phyloP scores from a whole-genome alignment of 2,888 invertebrate genomes.

The Neoitamus cyanurus region DNA sequence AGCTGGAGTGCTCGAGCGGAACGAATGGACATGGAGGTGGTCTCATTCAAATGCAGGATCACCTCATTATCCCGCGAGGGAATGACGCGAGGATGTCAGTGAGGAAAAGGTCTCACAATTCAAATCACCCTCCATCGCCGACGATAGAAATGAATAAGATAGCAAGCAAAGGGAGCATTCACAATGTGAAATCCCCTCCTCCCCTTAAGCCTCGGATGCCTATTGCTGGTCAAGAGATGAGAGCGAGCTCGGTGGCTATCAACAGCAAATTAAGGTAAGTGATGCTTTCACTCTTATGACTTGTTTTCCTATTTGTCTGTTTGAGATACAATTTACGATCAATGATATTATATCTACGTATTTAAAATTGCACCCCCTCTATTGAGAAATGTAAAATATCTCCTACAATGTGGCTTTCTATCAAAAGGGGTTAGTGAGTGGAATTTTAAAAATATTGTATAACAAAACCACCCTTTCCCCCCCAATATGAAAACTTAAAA shows the following conservation, averaged over 20 bases:
- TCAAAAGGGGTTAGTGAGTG: too few relatives aligned
- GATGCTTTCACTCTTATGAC: too few relatives aligned
- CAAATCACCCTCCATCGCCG: slow-evolving; percentile 49
- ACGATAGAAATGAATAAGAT: not conserved
- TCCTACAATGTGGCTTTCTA: too few relatives aligned
- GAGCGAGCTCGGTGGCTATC: slow-evolving; percentile 48
- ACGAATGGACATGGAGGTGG: slow-evolving; percentile 48
- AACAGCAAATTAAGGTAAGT: slow-evolving; percentile 61
- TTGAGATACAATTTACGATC: too few relatives aligned
- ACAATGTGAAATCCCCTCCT: slow-evolving; percentile 58
- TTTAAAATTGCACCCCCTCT: too few relatives aligned
- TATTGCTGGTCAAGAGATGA: slow-evolving; percentile 55
- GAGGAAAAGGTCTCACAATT: slow-evolving; percentile 65
- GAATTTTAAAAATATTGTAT: too few relatives aligned
- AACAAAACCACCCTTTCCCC: too few relatives aligned
- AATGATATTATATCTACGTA: too few relatives aligned
- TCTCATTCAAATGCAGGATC: slow-evolving; percentile 4
- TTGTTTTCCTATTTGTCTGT: too few relatives aligned
- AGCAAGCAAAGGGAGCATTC: slow-evolving; percentile 14
- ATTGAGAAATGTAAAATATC: too few relatives aligned
- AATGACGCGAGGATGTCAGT: slow-evolving; percentile 54
- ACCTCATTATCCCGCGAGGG: slow-evolving; percentile 36
- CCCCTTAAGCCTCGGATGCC: slow-evolving; percentile 64
- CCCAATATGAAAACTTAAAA: too few relatives aligned
- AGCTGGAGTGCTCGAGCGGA: slow-evolving; percentile 50